Base-by-base conservation (phyloP, 2,888 invertebrate species). In the Luperina nickerlii region DNA sequence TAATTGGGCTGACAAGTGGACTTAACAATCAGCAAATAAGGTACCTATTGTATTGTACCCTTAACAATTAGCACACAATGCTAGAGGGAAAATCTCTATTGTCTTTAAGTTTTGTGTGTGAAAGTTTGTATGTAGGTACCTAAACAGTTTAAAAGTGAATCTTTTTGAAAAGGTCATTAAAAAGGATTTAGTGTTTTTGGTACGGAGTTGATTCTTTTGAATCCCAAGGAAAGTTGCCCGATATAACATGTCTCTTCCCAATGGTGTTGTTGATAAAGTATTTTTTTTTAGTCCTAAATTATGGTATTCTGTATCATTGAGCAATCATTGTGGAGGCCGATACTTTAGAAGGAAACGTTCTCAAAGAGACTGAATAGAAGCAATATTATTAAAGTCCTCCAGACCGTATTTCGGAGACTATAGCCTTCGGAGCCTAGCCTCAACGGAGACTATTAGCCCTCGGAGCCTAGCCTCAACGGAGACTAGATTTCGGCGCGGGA, bases 1-100 rank as follows among this genome's bases (percentile, higher is more conserved):
- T 81, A 88, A 85, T 76, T 85, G 74, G 85, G 62, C 67, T 38
- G 81, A 68, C 76, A 79, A 78, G 76, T n/a, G 66, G 77, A 72
- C 66, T 83, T 51, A 79, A 78, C 68, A 73, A 84, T 84, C 69
- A 54, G 73, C 54, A 83, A 77, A 79, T 67, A 75, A 60, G 27
- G 20, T 66, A 70, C 57, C 42, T 72, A 54, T 74, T 87, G 69
- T 60, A 67, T 78, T 79, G 62, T 24, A 76, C 27, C 15, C 57
- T 69, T 27, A 69, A 48, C 9, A 80, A 63, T 85, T 80, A 66
- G 65, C 27, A 38, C 63, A 63, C 2, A 57, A 62, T 48, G 38
- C 11, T 62, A 38, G 38, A 11, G 65, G 32, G 32, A 68, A 48
- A 65, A 38, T 74, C 18, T 60, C n/a, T 32, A 32, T 0, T 27